Percentiles rank a stretch among this genome's conserved stretches.
Conservation (phyloP, 2,797 vertebrate species). For the Cichlasoma orientale region DNA sequence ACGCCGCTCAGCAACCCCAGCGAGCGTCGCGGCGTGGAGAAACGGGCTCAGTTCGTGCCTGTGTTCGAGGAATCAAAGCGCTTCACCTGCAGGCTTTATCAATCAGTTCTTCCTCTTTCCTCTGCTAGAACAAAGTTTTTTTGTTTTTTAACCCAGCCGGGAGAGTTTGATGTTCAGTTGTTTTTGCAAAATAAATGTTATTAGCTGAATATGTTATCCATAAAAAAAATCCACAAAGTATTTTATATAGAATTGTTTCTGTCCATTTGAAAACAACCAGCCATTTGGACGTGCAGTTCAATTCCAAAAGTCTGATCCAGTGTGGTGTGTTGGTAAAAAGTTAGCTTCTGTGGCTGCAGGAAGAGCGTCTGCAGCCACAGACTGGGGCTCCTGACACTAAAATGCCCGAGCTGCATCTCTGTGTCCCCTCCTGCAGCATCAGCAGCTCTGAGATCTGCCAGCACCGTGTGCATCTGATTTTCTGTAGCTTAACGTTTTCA, state of each 20-base stretch:
- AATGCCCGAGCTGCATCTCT: neutral
- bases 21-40: neutral
- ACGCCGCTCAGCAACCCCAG: slow-evolving; percentile 21
- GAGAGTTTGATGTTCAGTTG: neutral
- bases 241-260: neutral
- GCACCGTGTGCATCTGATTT: neutral
- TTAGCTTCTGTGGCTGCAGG: too few relatives aligned
- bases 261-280: neutral
- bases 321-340: neutral
- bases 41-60: neutral
- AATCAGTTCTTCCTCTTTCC: neutral
- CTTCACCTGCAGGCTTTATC: slow-evolving; percentile 13
- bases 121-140: neutral
- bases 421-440: slow-evolving; percentile 8
- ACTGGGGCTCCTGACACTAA: neutral
- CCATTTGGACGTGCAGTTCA: neutral
- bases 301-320: neutral
- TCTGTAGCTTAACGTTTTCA: neutral
- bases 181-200: neutral
- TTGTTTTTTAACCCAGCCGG: neutral
- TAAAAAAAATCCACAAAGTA: neutral
- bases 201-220: neutral
- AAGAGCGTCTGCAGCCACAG: too few relatives aligned
- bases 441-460: slow-evolving; percentile 36
- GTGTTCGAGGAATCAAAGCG: neutral